phyloP scores from a whole-genome alignment of 1,140 invertebrate species.

The Belonocnema kinseyi region DNA sequence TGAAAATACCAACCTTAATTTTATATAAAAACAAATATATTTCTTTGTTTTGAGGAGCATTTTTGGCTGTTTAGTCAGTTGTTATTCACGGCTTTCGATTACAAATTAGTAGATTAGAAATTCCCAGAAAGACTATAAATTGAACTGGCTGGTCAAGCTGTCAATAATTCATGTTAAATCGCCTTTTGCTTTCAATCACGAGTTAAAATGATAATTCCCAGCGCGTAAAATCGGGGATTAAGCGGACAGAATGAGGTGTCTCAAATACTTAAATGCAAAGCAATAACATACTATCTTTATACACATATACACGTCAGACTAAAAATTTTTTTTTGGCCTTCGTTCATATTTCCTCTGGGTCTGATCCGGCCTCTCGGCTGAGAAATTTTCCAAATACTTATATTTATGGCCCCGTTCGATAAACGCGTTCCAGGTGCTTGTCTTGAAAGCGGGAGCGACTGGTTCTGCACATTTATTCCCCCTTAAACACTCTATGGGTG shows the following conservation, averaged over 20 bases:
- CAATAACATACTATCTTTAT: slow-evolving; percentile 26
- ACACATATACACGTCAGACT: slow-evolving; percentile 10
- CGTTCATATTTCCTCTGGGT: background rate
- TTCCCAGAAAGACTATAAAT: background rate
- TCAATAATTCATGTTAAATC: slow-evolving; percentile 18
- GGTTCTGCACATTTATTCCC: slow-evolving; percentile 14
- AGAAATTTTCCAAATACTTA: slow-evolving; percentile 31
- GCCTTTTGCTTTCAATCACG: slow-evolving; percentile 9
- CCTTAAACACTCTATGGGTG: slow-evolving; percentile 23
- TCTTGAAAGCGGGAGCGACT: background rate
- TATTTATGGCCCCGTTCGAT: slow-evolving; percentile 15
- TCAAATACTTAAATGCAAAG: background rate
- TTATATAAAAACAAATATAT: too few relatives aligned
- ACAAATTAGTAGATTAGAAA: background rate
- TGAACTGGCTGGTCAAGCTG: background rate
- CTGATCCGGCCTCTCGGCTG: slow-evolving; percentile 2
- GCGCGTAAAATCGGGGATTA: slow-evolving; percentile 16
- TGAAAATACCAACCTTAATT: too few relatives aligned
- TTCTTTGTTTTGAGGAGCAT: too few relatives aligned
- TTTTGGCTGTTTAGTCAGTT: too few relatives aligned
- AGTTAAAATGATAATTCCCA: slow-evolving; percentile 9
- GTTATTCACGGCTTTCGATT: background rate
- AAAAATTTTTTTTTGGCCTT: background rate
- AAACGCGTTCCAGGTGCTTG: slow-evolving; percentile 25
- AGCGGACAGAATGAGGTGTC: slow-evolving; percentile 24